Evolutionary conservation across 2,797 vertebrate genomes (phyloP), one percentile per base, ranked within the genome.

Genomic region (Lepus oiostolus): DNA sequence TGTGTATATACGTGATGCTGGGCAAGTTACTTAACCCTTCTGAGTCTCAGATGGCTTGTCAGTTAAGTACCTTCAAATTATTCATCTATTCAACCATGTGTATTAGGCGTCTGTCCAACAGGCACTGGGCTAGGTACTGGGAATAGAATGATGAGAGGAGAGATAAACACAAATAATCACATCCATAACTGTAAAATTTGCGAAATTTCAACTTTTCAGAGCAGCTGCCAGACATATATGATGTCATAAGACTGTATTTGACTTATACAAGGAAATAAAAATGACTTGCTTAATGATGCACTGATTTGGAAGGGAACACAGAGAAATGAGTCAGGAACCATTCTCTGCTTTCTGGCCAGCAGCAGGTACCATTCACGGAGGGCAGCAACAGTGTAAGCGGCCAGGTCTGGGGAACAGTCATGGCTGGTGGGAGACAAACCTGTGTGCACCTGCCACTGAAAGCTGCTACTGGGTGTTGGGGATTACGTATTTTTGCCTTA

Each of bases 121-220:
- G 67, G 4, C 42, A 85, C 42, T 80, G 67, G 89, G 22, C 30
- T 77, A 76, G 79, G 42, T 63, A 75, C 52, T 71, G 88, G 60
- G 74, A 85, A 91, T 87, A 79, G 50, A 91, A 85, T 91, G 77
- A 88, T 83, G 32, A 86, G 84, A 62, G 32, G 28, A 60, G 88
- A 95, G 38, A 89, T 92, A 70, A 84, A 60, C 80, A 85, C 63
- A 74, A 91, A 90, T 93, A 28, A 89, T 93, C 58, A 90, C 22
- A 90, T 22, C 26, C 50, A 84, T 74, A 81, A 91, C 81, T 60
- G 77, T 93, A 92, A 96, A 92, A 84, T 65, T 91, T 35, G 77
- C 89, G 88, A 96, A 92, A 86, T 65, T 91, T 35, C 12, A 68
- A 74, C 88, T 85, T 85, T 91, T 94, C 35, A 93, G 95, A 87